These are phyloP conservation scores for Crossaster papposus DNA, from an alignment of 53 echinoderm and acorn worm species.

Conservation along the genomic window DNA sequence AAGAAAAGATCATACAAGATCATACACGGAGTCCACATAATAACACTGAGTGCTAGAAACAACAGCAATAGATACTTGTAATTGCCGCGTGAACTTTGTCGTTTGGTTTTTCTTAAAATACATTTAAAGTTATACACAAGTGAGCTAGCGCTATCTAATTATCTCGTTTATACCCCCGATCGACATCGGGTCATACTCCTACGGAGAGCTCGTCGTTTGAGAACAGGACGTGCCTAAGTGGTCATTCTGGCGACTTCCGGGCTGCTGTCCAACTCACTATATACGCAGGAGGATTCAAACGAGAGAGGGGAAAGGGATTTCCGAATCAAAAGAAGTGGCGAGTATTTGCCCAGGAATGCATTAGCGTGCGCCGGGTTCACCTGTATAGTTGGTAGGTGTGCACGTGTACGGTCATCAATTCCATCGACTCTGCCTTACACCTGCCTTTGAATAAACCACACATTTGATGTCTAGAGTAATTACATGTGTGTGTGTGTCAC, in stretches of 20 bases:
- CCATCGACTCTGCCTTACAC: neutral
- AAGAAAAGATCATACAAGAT: no score
- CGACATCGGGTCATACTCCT: neutral
- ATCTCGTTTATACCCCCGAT: neutral
- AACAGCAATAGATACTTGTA: no score
- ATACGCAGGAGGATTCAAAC: neutral
- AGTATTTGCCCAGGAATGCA: neutral
- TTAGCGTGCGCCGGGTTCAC: neutral
- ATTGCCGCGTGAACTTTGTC: no score
- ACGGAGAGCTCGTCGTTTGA: neutral
- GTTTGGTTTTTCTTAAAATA: no score
- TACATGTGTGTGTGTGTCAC: neutral
- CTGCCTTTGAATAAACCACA: slow-evolving; percentile 3
- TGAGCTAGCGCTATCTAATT: neutral
- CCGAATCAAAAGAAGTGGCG: neutral
- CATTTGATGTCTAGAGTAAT: neutral
- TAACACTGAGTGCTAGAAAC: no score
- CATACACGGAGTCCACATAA: no score
- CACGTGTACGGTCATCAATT: neutral
- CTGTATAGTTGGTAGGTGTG: neutral
- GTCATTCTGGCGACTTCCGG: neutral
- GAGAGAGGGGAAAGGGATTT: no score
- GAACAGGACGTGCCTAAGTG: slow-evolving; percentile 16
- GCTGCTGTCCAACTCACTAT: neutral
- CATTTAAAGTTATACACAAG: neutral